Conservation (phyloP, 2,888 invertebrate genomes). For the Meliscaeva auricollis region DNA sequence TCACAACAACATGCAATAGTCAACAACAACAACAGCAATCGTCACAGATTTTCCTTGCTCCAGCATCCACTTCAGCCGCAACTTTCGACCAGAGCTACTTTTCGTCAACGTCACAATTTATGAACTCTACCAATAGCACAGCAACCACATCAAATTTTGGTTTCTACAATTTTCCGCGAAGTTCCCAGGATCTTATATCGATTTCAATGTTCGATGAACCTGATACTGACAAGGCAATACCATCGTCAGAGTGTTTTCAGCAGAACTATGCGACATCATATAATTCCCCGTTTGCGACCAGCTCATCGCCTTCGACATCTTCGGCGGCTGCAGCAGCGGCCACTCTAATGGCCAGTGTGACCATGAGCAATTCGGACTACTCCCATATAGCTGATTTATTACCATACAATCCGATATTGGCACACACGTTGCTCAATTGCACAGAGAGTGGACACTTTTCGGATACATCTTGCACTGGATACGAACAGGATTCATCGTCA, state of each 20-base stretch:
- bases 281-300: constrained; percentile 50
- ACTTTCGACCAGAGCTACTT: constrained; percentile 59
- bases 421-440: constrained; percentile 77
- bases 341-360: constrained; percentile 51
- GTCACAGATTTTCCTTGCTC: constrained; percentile 53
- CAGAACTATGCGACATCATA: constrained; percentile 52
- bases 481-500: constrained; percentile 67
- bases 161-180: constrained; percentile 67
- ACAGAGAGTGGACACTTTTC: constrained; percentile 76
- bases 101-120: constrained; percentile 58
- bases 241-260: constrained; percentile 43
- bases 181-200: constrained; percentile 78
- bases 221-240: constrained; percentile 69
- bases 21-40: constrained; percentile 39
- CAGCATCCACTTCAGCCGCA: constrained; percentile 49
- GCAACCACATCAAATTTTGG: constrained; percentile 60
- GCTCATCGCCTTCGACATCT: constrained; percentile 58
- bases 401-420: constrained; percentile 76
- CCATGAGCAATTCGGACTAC: constrained; percentile 69
- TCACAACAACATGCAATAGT: constrained; percentile 55
- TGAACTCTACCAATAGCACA: constrained; percentile 36
- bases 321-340: constrained; percentile 37
- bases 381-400: constrained; percentile 77
- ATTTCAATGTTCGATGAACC: constrained; percentile 78
- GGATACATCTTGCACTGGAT: constrained; percentile 70